phyloP scores from a whole-genome alignment of 2,113 vertebrate species.

The Triplophysa siluroides region DNA sequence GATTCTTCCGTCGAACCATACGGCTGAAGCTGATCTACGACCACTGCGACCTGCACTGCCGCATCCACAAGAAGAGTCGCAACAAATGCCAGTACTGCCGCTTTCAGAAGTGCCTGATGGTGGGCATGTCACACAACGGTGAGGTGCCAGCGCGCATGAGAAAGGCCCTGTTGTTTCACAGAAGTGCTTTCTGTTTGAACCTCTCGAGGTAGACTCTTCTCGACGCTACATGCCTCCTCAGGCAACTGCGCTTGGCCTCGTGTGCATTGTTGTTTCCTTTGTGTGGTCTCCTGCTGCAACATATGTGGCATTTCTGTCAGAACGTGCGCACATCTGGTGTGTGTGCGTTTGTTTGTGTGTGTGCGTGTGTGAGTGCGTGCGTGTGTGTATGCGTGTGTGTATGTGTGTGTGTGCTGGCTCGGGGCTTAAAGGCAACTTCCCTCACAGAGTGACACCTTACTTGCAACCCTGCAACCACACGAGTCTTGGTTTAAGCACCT shows the following conservation, averaged over 20 bases:
- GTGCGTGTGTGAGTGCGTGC: neutral
- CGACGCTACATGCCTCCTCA: slow-evolving; percentile 22
- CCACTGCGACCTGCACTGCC: slow-evolving; percentile 92
- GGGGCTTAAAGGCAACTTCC: neutral
- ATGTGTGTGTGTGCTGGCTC: neutral
- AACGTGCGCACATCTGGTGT: slow-evolving; percentile 26
- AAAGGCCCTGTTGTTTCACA: slow-evolving; percentile 34
- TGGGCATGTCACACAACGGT: slow-evolving; percentile 99
- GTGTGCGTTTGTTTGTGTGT: neutral
- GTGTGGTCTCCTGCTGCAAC: slow-evolving; percentile 47
- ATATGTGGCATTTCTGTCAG: slow-evolving; percentile 45
- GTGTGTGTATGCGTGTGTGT: neutral
- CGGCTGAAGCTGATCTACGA: slow-evolving; percentile 95
- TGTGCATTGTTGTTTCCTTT: slow-evolving; percentile 40
- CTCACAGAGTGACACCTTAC: slow-evolving; percentile 3
- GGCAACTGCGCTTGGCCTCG: slow-evolving; percentile 2
- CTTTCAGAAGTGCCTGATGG: slow-evolving; percentile 97
- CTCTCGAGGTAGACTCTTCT: slow-evolving; percentile 20
- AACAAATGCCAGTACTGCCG: slow-evolving; percentile 99
- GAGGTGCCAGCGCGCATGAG: slow-evolving; percentile 57
- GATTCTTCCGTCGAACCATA: slow-evolving; percentile 96
- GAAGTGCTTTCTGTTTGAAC: slow-evolving; percentile 42
- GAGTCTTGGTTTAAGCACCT: slow-evolving; percentile 21
- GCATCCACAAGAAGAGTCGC: slow-evolving; percentile 97
- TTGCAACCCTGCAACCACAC: slow-evolving; percentile 24